A percentile compares a stretch with the other conserved stretches of the same genome.
phyloP scores from a whole-genome alignment of 2,888 invertebrate genomes.

The Netelia fuscicornis region DNA sequence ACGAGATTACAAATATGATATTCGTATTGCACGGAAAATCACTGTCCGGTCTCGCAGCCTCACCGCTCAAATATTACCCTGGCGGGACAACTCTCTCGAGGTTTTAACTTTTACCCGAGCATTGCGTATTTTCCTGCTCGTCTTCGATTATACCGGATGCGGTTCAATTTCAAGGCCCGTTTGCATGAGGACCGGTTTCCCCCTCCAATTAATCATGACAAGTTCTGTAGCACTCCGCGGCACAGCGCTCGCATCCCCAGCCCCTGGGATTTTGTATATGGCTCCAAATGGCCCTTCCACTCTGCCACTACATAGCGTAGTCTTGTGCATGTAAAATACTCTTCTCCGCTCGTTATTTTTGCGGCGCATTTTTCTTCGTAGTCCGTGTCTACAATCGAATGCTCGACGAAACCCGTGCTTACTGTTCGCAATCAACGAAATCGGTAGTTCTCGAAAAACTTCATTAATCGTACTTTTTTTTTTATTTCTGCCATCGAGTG shows the following conservation, averaged over 20 bases:
- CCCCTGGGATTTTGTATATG: constrained; percentile 49
- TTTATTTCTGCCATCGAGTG: neutral
- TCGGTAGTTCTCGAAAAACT: neutral
- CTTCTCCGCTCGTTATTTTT: constrained; percentile 33
- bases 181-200: constrained; percentile 38
- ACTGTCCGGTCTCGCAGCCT: too few species aligned
- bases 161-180: constrained; percentile 25
- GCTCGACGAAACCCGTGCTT: constrained; percentile 3
- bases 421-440: neutral
- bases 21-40: too few species aligned
- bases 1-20: too few species aligned
- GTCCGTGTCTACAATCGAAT: constrained; percentile 10
- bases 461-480: neutral
- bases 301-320: neutral
- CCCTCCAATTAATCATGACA: neutral
- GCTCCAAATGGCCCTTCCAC: constrained; percentile 37
- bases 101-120: too few species aligned
- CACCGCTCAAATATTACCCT: too few species aligned
- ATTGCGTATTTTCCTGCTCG: too few species aligned
- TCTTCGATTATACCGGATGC: neutral
- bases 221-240: constrained; percentile 21
- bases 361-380: constrained; percentile 50
- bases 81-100: too few species aligned
- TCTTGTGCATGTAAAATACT: constrained; percentile 19
- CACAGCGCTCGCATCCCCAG: constrained; percentile 59